Conservation (phyloP, 2,113 vertebrate species). For the Tylochromis polylepis region DNA sequence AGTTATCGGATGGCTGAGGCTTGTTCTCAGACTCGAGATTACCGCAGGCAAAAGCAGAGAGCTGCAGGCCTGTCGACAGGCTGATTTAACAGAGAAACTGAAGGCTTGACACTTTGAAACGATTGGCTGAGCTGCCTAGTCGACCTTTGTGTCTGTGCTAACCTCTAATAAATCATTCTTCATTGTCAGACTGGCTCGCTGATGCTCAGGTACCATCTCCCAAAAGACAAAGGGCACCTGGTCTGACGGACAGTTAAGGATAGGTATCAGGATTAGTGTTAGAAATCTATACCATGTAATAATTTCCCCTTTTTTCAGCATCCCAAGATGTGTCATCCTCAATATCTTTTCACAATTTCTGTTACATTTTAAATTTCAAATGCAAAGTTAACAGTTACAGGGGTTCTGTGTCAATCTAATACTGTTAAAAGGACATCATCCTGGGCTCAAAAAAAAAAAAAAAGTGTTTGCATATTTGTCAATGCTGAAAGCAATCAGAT, state of each 20-base stretch:
- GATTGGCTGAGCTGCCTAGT: conserved; percentile 48
- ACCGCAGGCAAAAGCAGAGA: not conserved
- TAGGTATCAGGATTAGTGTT: conserved; percentile 9
- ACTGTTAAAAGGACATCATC: not conserved
- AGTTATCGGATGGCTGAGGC: not conserved
- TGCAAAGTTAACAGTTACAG: not conserved
- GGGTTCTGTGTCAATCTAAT: not conserved
- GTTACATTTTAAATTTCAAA: conserved; percentile 3
- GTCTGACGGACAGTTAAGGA: conserved; percentile 13
- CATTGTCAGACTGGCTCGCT: conserved; percentile 4
- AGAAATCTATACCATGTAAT: not conserved
- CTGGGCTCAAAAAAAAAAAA: not conserved
- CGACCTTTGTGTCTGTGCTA: conserved; percentile 47
- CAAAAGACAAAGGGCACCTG: conserved; percentile 25
- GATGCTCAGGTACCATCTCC: conserved; percentile 13
- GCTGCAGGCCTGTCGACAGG: conserved; percentile 18
- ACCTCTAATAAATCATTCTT: conserved; percentile 56
- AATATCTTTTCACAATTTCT: conserved; percentile 13
- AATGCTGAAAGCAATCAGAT: not conserved
- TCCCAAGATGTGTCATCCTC: not conserved
- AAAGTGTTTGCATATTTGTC: not conserved
- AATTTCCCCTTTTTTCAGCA: not conserved
- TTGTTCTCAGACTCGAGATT: not conserved
- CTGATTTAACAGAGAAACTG: conserved; percentile 50
- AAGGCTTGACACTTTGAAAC: conserved; percentile 52